Evolutionary conservation across 2,113 vertebrate species (phyloP), one percentile per base, ranked within the genome.

Genomic region (Lagopus leucura): DNA sequence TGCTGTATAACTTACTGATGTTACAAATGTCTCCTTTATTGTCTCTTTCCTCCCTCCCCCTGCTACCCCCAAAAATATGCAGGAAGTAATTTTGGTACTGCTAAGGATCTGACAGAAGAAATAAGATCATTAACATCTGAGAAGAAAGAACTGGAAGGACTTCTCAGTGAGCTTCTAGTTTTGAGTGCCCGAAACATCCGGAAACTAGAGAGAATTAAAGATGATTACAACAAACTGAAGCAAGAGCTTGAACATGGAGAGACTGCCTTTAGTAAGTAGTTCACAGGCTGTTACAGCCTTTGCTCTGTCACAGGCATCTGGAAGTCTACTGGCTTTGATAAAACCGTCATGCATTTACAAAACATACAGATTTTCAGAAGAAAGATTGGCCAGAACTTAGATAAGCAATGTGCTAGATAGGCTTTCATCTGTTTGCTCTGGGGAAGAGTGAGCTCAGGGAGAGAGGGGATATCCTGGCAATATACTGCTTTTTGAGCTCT

Each of bases 61-160:
- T n/a, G 13, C 50, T 92, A 6, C 12, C 54, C 52, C 12, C 2
- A 21, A 52, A 87, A 90, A 78, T 36, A 27, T 22, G 3, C 82
- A 99, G 99, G 99, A 97, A 97, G 96, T 90, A 98, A 98, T 93
- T 99, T 99, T 21, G 72, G 97, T 93, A 98, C 97, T 71, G 98
- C 99, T 0, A 99, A 98, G 94, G 98, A 98, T 87, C 97, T 99
- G 78, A 94, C 97, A 52, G 98, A 98, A 73, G 98, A 99, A 97
- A 98, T 99, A 90, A 96, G 97, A 90, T 97, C 95, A 3, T 94
- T 98, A 94, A 97, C 96, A 14, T 92, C 96, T 36, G 98, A 99
- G 97, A 97, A 96, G 74, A 98, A 98, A 63, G 96, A 97, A 16
- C 97, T 99, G 94, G 98, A 99, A 88, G 96, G 92, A 28, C 97